These are phyloP conservation scores for Wasmannia auropunctata DNA, from an alignment of 1,140 invertebrate genomes.

Conservation along the genomic window DNA sequence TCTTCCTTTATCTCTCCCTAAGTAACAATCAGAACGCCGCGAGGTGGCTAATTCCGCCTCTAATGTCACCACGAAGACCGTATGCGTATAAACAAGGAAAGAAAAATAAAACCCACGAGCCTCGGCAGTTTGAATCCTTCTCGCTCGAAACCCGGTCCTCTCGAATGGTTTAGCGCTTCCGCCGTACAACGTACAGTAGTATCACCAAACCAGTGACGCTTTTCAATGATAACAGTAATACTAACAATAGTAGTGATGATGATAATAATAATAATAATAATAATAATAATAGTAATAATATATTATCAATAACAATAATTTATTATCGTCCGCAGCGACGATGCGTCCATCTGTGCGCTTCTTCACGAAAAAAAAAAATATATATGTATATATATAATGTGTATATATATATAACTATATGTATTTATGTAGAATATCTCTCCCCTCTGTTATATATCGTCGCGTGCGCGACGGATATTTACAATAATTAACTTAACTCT, in stretches of 20 bases:
- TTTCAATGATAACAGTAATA: slow-evolving; percentile 43
- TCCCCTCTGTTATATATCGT: slow-evolving; percentile 61
- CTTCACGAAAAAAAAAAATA: slow-evolving; percentile 56
- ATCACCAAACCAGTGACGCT: background rate
- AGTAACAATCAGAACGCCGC: slow-evolving; percentile 63
- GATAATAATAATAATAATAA: slow-evolving; percentile 28
- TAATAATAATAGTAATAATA: slow-evolving; percentile 49
- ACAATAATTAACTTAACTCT: slow-evolving; percentile 64
- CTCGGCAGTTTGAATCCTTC: slow-evolving; percentile 67
- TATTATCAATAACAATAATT: slow-evolving; percentile 58
- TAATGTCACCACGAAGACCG: slow-evolving; percentile 49
- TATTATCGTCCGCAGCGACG: slow-evolving; percentile 53
- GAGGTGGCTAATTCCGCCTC: slow-evolving; percentile 65
- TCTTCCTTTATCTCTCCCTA: slow-evolving; percentile 24
- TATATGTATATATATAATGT: slow-evolving; percentile 62
- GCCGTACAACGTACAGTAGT: background rate
- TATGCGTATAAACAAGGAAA: background rate
- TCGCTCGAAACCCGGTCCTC: slow-evolving; percentile 65
- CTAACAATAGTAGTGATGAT: slow-evolving; percentile 28
- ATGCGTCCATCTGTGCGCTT: slow-evolving; percentile 53
- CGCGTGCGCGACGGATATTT: slow-evolving; percentile 65
- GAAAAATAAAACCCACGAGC: background rate
- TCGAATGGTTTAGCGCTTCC: background rate
- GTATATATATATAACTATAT: slow-evolving; percentile 63
- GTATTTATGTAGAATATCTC: slow-evolving; percentile 55